phyloP scores from a whole-genome alignment of 1,140 invertebrate genomes.

The Maconellicoccus hirsutus region DNA sequence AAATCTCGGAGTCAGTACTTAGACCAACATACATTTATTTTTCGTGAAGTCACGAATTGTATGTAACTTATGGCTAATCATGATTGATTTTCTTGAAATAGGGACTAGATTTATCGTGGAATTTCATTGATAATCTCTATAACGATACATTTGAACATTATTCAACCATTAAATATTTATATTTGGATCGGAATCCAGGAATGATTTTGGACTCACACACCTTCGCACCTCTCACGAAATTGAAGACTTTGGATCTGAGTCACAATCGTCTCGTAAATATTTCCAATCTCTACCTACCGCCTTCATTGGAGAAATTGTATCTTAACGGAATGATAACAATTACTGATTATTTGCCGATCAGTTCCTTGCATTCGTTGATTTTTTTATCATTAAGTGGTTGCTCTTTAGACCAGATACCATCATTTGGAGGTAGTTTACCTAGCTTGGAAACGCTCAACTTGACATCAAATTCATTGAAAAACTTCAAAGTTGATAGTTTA shows the following conservation, averaged over 20 bases:
- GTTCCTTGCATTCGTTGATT: neutral
- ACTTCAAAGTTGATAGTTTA: neutral
- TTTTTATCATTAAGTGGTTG: neutral
- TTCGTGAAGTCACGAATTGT: too few species aligned
- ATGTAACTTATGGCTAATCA: too few species aligned
- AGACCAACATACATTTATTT: too few species aligned
- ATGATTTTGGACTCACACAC: neutral
- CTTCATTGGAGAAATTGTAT: neutral
- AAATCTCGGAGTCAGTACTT: too few species aligned
- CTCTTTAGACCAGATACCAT: neutral
- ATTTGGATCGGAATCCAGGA: neutral
- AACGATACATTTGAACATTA: neutral
- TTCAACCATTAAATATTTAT: neutral
- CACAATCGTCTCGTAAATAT: neutral
- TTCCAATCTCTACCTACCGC: neutral
- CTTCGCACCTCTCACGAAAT: neutral
- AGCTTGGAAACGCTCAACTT: neutral
- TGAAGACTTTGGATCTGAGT: neutral
- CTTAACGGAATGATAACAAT: neutral
- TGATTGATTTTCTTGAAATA: neutral
- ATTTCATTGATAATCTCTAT: neutral
- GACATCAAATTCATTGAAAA: neutral
- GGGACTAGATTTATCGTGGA: neutral
- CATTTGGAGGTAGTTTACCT: neutral
- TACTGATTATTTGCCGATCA: neutral